A percentile compares a stretch with the other conserved stretches of the same genome.
Evolutionary conservation across 2,113 vertebrate species (phyloP).

Genomic region (Aptenodytes forsteri): DNA sequence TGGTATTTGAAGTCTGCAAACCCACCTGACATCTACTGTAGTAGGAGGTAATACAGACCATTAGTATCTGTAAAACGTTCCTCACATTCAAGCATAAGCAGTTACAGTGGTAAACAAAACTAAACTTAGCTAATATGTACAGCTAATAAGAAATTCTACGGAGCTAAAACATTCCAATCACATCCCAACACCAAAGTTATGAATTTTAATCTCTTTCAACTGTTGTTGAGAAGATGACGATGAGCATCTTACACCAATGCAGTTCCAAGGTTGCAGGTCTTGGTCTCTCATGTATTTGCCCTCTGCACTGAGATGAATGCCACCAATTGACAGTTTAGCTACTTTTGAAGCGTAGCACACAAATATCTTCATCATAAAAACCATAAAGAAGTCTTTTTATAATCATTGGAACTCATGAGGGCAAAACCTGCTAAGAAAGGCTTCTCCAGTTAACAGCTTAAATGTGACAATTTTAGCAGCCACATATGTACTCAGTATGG

Average conservation of each 20-base stretch:
- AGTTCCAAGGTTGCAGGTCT: background rate
- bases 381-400: background rate
- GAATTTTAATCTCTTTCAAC: background rate
- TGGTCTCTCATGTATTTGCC: background rate
- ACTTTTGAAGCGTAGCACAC: background rate
- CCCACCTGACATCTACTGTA: background rate
- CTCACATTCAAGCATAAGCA: background rate
- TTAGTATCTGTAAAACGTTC: background rate
- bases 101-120: background rate
- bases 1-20: background rate
- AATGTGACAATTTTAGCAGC: background rate
- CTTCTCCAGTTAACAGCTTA: background rate
- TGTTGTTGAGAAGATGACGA: background rate
- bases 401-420: background rate
- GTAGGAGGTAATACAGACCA: background rate
- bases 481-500: background rate
- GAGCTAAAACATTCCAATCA: background rate
- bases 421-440: background rate
- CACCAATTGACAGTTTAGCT: background rate
- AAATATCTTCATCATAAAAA: constrained; percentile 12
- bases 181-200: background rate
- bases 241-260: accelerated
- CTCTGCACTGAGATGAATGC: background rate
- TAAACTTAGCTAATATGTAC: background rate
- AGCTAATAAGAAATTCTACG: background rate